phyloP scores from a whole-genome alignment of 2,113 vertebrate species.

The Grammomys dolichurus region DNA sequence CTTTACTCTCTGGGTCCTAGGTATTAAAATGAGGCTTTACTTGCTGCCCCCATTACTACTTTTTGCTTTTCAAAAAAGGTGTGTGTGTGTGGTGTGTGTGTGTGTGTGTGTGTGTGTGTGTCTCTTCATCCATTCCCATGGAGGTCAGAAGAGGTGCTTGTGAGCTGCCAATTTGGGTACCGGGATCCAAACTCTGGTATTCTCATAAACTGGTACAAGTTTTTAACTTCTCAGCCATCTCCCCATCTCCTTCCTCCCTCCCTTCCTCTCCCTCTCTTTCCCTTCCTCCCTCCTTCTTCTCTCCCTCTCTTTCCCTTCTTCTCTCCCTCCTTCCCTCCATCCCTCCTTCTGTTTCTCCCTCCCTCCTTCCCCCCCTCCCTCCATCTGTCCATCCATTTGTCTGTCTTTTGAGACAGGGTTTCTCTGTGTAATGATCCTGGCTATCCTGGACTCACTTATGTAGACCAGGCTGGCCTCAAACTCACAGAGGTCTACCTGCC shows the following conservation, averaged over 20 bases:
- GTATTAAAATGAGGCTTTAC: neutral
- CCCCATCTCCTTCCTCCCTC: neutral
- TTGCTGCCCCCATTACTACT: neutral
- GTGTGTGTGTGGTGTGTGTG: neutral
- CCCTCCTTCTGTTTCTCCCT: no score
- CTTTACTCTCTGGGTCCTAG: neutral
- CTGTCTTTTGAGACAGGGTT: no score
- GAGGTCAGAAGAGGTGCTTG: neutral
- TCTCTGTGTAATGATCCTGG: no score
- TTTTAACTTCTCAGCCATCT: neutral
- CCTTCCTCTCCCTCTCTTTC: no score
- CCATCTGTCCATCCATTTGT: accelerated
- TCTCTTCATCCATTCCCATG: neutral
- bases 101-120: no score
- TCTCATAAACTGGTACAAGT: neutral
- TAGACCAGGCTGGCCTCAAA: no score
- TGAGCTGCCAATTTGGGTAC: neutral
- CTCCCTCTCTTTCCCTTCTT: neutral
- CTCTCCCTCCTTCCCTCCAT: no score
- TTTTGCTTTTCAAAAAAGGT: neutral
- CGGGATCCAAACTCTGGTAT: neutral
- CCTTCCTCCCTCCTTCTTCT: no score
- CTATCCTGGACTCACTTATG: no score
- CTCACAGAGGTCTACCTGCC: no score
- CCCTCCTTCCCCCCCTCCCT: no score